These are phyloP conservation scores for Platyura marginata DNA, from an alignment of 1,140 invertebrate species.

Conservation along the genomic window DNA sequence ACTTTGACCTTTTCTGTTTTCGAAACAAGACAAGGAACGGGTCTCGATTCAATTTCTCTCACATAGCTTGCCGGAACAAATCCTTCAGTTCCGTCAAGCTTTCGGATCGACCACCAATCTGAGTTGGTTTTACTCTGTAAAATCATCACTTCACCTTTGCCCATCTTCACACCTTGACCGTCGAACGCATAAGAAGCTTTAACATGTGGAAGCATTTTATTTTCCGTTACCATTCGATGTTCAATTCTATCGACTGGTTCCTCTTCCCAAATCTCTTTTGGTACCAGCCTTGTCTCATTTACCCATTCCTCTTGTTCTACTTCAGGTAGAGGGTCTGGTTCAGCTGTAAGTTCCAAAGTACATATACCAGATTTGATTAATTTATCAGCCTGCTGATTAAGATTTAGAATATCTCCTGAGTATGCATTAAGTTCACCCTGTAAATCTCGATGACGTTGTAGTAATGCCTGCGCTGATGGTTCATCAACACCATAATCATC, in stretches of 20 bases:
- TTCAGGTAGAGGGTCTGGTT: conserved; percentile 40
- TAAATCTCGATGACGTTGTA: conserved; percentile 71
- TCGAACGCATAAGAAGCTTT: conserved; percentile 71
- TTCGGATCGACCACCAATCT: conserved; percentile 97
- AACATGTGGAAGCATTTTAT: conserved; percentile 67
- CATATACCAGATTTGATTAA: conserved; percentile 63
- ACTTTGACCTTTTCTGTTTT: conserved; percentile 66
- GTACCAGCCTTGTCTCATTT: conserved; percentile 59
- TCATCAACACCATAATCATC: conserved; percentile 81
- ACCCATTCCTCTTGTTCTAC: conserved; percentile 56
- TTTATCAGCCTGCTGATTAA: conserved; percentile 70
- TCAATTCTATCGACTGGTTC: conserved; percentile 73
- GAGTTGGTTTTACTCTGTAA: conserved; percentile 86
- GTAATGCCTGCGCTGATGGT: conserved; percentile 64
- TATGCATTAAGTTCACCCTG: conserved; percentile 87
- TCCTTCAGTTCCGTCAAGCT: conserved; percentile 77
- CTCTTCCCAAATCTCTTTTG: conserved; percentile 81
- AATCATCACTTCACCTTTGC: conserved; percentile 86
- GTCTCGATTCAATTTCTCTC: conserved; percentile 75
- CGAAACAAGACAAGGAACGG: conserved; percentile 56
- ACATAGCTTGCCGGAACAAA: conserved; percentile 98
- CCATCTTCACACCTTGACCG: conserved; percentile 84
- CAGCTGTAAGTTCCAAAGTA: conserved; percentile 46
- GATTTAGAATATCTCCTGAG: conserved; percentile 66
- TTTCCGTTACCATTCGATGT: conserved; percentile 66